phyloP scores from a whole-genome alignment of 2,888 invertebrate genomes.

The Lepetodrilus schrolli region DNA sequence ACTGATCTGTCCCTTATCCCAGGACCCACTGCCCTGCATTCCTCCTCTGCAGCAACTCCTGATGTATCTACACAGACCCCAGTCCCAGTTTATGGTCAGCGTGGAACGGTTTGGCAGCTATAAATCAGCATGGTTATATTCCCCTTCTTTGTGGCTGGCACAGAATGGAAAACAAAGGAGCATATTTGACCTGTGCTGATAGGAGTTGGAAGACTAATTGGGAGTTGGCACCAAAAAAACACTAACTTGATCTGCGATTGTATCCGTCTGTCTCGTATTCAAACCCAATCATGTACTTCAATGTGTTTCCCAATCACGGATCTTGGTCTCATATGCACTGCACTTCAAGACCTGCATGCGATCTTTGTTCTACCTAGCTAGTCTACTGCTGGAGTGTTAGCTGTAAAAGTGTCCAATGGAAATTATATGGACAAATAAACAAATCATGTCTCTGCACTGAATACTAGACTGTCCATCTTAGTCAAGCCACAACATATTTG shows the following conservation, averaged over 20 bases:
- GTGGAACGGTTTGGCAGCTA: conserved; percentile 11
- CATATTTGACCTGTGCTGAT: conserved; percentile 1
- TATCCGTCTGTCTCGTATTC: too few species aligned
- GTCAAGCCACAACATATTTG: not conserved
- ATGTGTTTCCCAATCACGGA: too few species aligned
- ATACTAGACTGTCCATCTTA: not conserved
- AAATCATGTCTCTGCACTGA: conserved; percentile 13
- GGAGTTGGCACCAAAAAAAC: too few species aligned
- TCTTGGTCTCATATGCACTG: too few species aligned
- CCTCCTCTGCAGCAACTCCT: too few species aligned
- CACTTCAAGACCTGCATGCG: not conserved
- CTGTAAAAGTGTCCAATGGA: not conserved
- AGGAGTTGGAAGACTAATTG: too few species aligned
- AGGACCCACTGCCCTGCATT: too few species aligned
- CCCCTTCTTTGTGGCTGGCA: not conserved
- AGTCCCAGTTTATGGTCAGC: not conserved
- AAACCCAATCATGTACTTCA: too few species aligned
- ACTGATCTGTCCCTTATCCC: too few species aligned
- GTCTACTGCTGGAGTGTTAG: not conserved
- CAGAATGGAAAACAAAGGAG: not conserved
- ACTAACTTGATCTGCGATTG: too few species aligned
- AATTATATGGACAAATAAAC: conserved; percentile 21
- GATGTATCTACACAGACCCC: not conserved
- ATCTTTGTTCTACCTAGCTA: too few species aligned
- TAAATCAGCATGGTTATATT: not conserved